Base-by-base conservation (phyloP, 1,140 invertebrate species). In the Cydia amplana region DNA sequence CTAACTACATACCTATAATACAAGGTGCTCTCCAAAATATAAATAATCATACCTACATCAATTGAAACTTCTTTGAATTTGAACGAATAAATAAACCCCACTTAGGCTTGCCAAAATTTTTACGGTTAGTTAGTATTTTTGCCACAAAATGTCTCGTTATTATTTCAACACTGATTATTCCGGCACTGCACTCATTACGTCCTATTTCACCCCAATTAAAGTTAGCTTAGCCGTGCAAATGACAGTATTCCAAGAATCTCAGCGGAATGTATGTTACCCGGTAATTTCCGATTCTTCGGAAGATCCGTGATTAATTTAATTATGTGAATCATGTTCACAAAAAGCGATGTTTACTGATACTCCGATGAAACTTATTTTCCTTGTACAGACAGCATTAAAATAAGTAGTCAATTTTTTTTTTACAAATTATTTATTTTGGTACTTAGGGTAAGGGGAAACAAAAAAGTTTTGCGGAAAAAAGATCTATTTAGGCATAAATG, bases 321-420 rank as follows among this genome's bases (percentile, higher is more conserved):
- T 70, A 70, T 70, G 32, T 70, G 65, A 70, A 70, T 70, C 65
- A 70, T 70, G 55, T 20, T 36, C 65, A 70, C n/a, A 70, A 70
- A 70, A 70, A 32, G 32, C 16, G 65, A 40, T 70, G 65, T 32
- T 70, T 70, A 36, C 65, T 70, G 65, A 70, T 70, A 70, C 65
- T 18, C 14, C n/a, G 25, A 36, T 70, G 32, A 46, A 14, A 6
- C 16, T 40, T n/a, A 36, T 70, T 70, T 70, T 70, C 32, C 65
- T 70, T 18, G 1, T 23, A 23, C 9, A 23, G 55, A 12, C 20
- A 60, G n/a, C 9, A 51, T n/a, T 20, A 60, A 60, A 9, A 18
- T 20, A 28, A 3, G 1, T 28, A 28, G 25, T 28, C 28, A 28
- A 36, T 4, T 4, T 36, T 32, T 4, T 32, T 32, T 32, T 2